A percentile compares a stretch with the other conserved stretches of the same genome.
Conservation (phyloP, 2,888 invertebrate species). For the Himalopsyche tibetana region DNA sequence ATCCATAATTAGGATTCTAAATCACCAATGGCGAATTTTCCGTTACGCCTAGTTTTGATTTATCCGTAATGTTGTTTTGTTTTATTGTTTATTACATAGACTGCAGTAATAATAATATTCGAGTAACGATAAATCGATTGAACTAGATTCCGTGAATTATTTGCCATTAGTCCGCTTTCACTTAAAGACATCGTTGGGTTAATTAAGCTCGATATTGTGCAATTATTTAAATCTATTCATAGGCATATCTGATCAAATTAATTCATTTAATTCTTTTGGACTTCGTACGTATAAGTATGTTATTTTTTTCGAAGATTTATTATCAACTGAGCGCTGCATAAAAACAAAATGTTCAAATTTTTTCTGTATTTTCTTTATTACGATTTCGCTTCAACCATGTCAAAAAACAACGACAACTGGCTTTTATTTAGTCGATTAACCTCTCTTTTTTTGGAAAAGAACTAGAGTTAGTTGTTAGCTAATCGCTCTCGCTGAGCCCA, state of each 20-base stretch:
- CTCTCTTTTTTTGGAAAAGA: too few species aligned
- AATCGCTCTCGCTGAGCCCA: too few species aligned
- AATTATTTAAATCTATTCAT: neutral
- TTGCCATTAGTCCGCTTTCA: neutral
- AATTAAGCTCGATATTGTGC: slow-evolving; percentile 10
- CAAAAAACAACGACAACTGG: too few species aligned
- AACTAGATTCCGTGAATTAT: slow-evolving; percentile 6
- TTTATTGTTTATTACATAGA: neutral
- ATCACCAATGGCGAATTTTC: neutral
- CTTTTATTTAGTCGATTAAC: too few species aligned
- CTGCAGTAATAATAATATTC: neutral
- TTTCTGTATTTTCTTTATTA: too few species aligned
- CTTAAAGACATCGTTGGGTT: slow-evolving; percentile 7
- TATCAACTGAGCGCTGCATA: neutral
- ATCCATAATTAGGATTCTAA: slow-evolving; percentile 1
- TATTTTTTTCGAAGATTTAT: neutral
- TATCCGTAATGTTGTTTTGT: neutral
- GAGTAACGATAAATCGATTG: slow-evolving; percentile 20
- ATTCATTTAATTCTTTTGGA: neutral
- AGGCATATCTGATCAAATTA: neutral
- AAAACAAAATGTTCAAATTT: neutral
- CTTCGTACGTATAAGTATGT: neutral
- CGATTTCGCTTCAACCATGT: too few species aligned
- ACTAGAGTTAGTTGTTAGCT: too few species aligned
- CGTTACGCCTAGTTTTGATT: neutral